Evolutionary conservation across 2,797 vertebrate genomes (phyloP).

Genomic region (Lacerta agilis): DNA sequence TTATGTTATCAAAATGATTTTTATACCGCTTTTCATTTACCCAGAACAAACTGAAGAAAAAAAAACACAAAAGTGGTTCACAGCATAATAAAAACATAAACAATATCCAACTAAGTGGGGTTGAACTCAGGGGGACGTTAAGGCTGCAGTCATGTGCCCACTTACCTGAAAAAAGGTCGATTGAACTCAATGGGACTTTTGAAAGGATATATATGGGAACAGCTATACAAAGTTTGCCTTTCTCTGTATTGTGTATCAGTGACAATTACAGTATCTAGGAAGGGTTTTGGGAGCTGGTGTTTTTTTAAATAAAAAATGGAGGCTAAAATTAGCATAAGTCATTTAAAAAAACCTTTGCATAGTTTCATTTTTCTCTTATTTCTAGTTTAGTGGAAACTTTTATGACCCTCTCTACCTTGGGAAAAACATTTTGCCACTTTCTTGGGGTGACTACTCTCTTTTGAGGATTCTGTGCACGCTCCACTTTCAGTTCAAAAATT

Average conservation of each 20-base stretch:
- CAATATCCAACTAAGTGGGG: too few relatives aligned
- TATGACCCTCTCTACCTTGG: background rate
- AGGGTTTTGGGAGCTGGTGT: too few relatives aligned
- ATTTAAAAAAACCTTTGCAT: constrained; percentile 23
- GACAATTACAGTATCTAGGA: background rate
- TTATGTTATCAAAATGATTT: too few relatives aligned
- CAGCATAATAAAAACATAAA: too few relatives aligned
- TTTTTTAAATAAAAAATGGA: background rate
- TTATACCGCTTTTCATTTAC: too few relatives aligned
- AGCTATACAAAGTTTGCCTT: background rate
- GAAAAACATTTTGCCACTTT: background rate
- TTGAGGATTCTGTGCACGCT: background rate
- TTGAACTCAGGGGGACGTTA: background rate
- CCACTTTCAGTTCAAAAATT: background rate
- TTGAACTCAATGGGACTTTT: background rate
- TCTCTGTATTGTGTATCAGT: background rate
- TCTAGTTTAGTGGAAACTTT: background rate
- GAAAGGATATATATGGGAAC: background rate
- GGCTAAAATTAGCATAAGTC: background rate
- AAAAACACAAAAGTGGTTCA: too few relatives aligned
- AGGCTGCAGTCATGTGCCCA: background rate
- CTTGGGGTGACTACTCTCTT: background rate
- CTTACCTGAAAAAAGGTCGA: background rate
- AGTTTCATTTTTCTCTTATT: background rate
- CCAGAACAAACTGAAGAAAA: too few relatives aligned